Evolutionary conservation across 2,888 invertebrate genomes (phyloP).

Genomic region (Tinea trinotella): DNA sequence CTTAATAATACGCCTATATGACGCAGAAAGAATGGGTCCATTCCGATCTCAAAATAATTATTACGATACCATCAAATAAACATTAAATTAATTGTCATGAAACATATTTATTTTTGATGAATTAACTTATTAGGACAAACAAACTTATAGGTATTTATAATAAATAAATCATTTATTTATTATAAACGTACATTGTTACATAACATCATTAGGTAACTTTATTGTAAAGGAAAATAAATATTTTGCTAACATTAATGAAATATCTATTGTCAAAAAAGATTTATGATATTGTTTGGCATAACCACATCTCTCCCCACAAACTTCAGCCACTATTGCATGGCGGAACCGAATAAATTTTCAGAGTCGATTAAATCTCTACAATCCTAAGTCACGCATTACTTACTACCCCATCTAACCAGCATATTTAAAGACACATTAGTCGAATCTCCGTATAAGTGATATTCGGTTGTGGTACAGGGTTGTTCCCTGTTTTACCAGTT

Average conservation of each 20-base stretch:
- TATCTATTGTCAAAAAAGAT: conserved; percentile 12
- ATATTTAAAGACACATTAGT: conserved; percentile 58
- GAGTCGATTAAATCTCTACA: conserved; percentile 40
- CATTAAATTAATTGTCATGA: too few species aligned
- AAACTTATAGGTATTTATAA: too few species aligned
- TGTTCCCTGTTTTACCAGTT: not conserved
- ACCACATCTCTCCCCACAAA: conserved; percentile 11
- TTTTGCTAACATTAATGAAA: not conserved
- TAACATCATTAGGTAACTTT: too few species aligned
- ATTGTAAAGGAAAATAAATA: too few species aligned
- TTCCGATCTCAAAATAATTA: too few species aligned
- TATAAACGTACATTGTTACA: too few species aligned
- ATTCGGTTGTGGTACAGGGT: conserved; percentile 30
- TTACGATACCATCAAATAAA: too few species aligned
- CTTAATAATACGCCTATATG: too few species aligned
- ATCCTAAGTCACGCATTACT: conserved; percentile 38
- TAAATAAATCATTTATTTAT: too few species aligned
- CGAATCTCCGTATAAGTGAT: conserved; percentile 38
- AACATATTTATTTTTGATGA: too few species aligned
- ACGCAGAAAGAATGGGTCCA: too few species aligned
- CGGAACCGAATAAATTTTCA: conserved; percentile 44
- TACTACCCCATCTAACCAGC: conserved; percentile 31
- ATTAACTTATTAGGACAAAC: too few species aligned
- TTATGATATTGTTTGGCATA: conserved; percentile 8
- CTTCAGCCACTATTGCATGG: not conserved